Evolutionary conservation across 1,140 invertebrate species (phyloP).

Genomic region (Caenorhabditis remanei): DNA sequence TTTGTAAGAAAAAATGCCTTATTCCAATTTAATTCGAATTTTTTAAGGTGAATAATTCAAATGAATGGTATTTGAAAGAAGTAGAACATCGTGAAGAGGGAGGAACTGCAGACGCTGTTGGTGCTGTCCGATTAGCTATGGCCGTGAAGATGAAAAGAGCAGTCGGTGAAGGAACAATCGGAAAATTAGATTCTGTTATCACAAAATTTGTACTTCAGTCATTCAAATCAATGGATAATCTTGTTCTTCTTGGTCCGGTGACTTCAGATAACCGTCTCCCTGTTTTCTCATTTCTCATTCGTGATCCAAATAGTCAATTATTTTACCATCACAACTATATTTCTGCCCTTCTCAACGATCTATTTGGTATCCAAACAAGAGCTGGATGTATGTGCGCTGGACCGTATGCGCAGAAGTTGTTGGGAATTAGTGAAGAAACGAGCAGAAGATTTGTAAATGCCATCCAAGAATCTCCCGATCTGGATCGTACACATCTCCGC

Average conservation of each 20-base stretch:
- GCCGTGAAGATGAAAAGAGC: conserved; percentile 89
- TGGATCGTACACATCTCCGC: conserved; percentile 82
- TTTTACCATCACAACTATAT: conserved; percentile 93
- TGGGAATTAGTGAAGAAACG: conserved; percentile 85
- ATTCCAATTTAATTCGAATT: conserved; percentile 50
- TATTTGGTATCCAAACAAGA: conserved; percentile 90
- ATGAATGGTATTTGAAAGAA: conserved; percentile 82
- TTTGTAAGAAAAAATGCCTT: conserved; percentile 79
- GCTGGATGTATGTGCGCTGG: conserved; percentile 88
- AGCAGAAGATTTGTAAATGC: conserved; percentile 56
- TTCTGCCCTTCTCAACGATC: conserved; percentile 88
- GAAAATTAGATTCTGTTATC: conserved; percentile 82
- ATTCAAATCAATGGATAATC: conserved; percentile 83
- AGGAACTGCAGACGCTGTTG: conserved; percentile 87
- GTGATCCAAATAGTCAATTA: conserved; percentile 84
- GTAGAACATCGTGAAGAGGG: conserved; percentile 86
- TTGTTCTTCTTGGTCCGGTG: conserved; percentile 86
- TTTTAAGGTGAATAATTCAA: conserved; percentile 78
- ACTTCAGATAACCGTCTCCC: conserved; percentile 83
- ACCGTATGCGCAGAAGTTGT: conserved; percentile 87
- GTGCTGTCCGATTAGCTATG: conserved; percentile 87
- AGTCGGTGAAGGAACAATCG: conserved; percentile 84
- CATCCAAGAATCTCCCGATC: conserved; percentile 71
- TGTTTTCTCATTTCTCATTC: conserved; percentile 88
- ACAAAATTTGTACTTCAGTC: conserved; percentile 63